These are phyloP conservation scores for Hyperoplus immaculatus DNA, from an alignment of 2,797 vertebrate species.

Conservation along the genomic window DNA sequence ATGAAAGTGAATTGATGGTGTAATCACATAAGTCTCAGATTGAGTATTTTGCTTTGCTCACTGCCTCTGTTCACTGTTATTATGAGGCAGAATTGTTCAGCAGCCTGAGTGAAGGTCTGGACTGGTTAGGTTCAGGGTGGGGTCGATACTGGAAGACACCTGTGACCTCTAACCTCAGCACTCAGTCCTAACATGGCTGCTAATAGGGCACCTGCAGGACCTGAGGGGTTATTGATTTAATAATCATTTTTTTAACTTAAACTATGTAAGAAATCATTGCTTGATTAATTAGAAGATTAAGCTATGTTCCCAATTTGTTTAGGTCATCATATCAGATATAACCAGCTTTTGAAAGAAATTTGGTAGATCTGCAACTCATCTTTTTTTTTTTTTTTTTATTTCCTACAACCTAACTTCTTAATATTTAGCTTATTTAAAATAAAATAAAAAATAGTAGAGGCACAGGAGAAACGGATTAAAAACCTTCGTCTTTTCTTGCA, in stretches of 20 bases:
- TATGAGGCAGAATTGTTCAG: not conserved
- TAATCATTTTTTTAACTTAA: too few species aligned
- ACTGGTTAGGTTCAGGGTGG: not conserved
- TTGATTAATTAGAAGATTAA: not conserved
- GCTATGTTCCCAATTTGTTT: too few species aligned
- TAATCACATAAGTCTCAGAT: not conserved
- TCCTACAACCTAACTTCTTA: too few species aligned
- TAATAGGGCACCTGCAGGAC: not conserved
- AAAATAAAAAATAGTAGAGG: not conserved
- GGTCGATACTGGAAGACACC: slow-evolving; percentile 14
- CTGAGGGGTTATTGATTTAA: not conserved
- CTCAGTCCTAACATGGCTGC: slow-evolving; percentile 16
- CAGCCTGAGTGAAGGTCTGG: not conserved
- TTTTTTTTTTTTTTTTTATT: too few species aligned
- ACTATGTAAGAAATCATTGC: not conserved
- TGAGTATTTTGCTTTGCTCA: slow-evolving; percentile 4
- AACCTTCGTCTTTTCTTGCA: not conserved
- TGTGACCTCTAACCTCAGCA: slow-evolving; percentile 13
- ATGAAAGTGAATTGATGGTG: not conserved
- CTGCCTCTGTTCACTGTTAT: not conserved
- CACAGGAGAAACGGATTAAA: not conserved
- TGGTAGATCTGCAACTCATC: too few species aligned
- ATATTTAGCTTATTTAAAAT: not conserved
- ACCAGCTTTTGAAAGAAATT: too few species aligned
- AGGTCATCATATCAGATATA: too few species aligned